Evolutionary conservation across 2,888 invertebrate species (phyloP), one percentile per base, ranked within the genome.

Genomic region (Erynnis tages): DNA sequence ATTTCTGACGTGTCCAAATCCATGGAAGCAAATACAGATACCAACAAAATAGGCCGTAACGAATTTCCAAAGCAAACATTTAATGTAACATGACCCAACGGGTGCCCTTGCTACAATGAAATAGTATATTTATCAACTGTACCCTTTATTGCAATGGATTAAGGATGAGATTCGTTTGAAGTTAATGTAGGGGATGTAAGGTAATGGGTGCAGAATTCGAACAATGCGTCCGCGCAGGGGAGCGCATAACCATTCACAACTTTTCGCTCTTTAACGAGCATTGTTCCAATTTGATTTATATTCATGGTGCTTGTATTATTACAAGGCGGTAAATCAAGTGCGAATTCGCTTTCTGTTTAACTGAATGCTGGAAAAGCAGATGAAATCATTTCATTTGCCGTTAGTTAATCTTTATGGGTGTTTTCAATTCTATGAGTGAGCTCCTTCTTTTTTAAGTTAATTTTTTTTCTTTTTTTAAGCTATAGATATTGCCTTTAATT

Each of bases 251-350:
- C 82, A 83, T 87, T 87, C 85, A 87, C 83, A 80, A 86, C 77
- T 87, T 83, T 85, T 87, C 86, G 87, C 86, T 89, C 85, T 89
- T 88, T 89, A 88, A 75, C 73, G 64, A 59, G 65, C 72, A 79
- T 89, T 89, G 88, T 89, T 83, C 86, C 79, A 72, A 78, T 88
- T 86, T 88, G 89, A 89, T 89, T 88, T 89, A 89, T 88, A 89
- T 89, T 89, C 88, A 89, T 89, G 77, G 73, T 72, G 69, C 71
- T 76, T 72, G 74, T 84, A 86, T 84, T 85, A 82, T 86, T 81
- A 80, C 67, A 67, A 59, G 66, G 67, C 76, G 76, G 73, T 79
- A 80, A 83, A 86, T 85, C 86, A 86, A 78, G 81, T 84, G 82
- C 70, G 65, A 73, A 67, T 66, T 73, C 71, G 69, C 66, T 70